Conservation (phyloP, 1,140 invertebrate genomes). For the Drosophila chauvacae region DNA sequence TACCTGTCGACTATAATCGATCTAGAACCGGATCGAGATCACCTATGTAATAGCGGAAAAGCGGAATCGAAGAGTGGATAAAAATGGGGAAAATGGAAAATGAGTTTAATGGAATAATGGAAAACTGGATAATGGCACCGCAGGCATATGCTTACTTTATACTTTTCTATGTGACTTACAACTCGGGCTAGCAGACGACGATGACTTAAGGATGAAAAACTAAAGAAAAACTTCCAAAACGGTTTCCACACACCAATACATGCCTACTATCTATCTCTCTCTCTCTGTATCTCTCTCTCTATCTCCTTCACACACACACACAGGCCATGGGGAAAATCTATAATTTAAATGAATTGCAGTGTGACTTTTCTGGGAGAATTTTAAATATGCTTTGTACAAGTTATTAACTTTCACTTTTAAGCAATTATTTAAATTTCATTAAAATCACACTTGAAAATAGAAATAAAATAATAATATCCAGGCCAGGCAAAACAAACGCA, state of each 20-base stretch:
- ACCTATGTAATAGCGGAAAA: conserved; percentile 6
- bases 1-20: conserved; percentile 38
- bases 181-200: conserved; percentile 28
- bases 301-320: conserved; percentile 1
- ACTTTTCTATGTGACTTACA: conserved; percentile 52
- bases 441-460: not conserved
- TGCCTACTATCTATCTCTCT: conserved; percentile 9
- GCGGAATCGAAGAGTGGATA: conserved; percentile 8
- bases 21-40: conserved; percentile 24
- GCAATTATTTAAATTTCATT: not conserved
- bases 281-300: not conserved
- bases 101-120: not conserved
- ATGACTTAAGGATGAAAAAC: conserved; percentile 19
- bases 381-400: too few species aligned
- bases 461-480: conserved; percentile 8
- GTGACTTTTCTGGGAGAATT: not conserved
- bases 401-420: not conserved
- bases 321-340: not conserved
- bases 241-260: conserved; percentile 44
- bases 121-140: conserved; percentile 20
- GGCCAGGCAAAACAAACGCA: conserved; percentile 30
- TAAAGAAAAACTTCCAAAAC: conserved; percentile 42
- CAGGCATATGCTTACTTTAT: conserved; percentile 43
- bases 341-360: not conserved
- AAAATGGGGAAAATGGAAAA: not conserved